Conservation (phyloP, 2,888 invertebrate species). For the Magallana nippona region DNA sequence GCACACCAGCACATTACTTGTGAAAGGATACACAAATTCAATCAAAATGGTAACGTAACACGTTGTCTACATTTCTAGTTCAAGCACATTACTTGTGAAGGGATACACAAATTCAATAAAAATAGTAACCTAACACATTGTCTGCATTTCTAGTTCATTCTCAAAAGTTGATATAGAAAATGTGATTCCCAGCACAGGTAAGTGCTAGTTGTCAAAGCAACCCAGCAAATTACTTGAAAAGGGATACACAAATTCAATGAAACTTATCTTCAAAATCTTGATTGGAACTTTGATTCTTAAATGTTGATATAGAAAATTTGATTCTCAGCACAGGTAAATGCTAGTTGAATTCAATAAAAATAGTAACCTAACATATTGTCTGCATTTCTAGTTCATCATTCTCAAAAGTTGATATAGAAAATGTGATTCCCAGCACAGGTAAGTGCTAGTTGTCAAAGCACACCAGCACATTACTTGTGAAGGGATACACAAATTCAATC, state of each 20-base stretch:
- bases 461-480: constrained; percentile 11
- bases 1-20: constrained; percentile 36
- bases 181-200: constrained; percentile 52
- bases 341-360: too few species aligned
- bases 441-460: not conserved
- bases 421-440: constrained; percentile 28
- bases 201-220: constrained; percentile 42
- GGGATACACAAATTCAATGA: not conserved
- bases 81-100: not conserved
- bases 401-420: too few species aligned
- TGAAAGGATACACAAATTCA: not conserved
- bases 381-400: too few species aligned
- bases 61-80: too few species aligned
- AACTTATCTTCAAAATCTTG: too few species aligned
- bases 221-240: constrained; percentile 44
- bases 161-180: too few species aligned
- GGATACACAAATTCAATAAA: not conserved
- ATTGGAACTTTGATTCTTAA: too few species aligned
- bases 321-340: constrained; percentile 3
- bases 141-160: too few species aligned
- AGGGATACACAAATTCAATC: too few species aligned
- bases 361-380: too few species aligned
- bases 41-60: too few species aligned
- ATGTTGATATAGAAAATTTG: not conserved
- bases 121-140: too few species aligned